phyloP scores from a whole-genome alignment of 2,888 invertebrate genomes.

The Poecilobothrus nobilitatus region DNA sequence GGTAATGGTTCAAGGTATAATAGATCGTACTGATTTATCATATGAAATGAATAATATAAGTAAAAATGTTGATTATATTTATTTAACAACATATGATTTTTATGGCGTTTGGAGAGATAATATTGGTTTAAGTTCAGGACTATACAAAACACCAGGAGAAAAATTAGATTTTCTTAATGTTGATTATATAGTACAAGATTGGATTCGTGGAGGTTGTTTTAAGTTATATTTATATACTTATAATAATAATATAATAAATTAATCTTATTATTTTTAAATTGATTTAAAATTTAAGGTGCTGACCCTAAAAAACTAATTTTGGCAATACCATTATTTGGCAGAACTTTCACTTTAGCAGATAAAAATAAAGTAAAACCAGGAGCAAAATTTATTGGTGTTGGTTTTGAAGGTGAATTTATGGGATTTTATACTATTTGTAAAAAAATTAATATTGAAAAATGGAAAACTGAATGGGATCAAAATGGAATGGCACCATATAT shows the following conservation, averaged over 20 bases:
- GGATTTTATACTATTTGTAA: slow-evolving; percentile 38
- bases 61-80: slow-evolving; percentile 47
- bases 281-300: slow-evolving; percentile 30
- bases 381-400: slow-evolving; percentile 42
- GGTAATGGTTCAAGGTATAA: slow-evolving; percentile 47
- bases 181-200: slow-evolving; percentile 23
- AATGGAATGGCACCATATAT: slow-evolving; percentile 38
- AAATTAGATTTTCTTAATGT: slow-evolving; percentile 35
- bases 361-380: slow-evolving; percentile 39
- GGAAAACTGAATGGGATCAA: slow-evolving; percentile 33
- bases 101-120: slow-evolving; percentile 46
- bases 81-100: slow-evolving; percentile 51
- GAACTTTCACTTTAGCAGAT: slow-evolving; percentile 40
- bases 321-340: slow-evolving; percentile 42
- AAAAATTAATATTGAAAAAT: slow-evolving; percentile 32
- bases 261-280: too few relatives aligned
- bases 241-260: background rate
- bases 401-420: slow-evolving; percentile 47
- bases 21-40: slow-evolving; percentile 40
- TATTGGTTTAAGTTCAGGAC: slow-evolving; percentile 47
- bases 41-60: slow-evolving; percentile 46
- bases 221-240: background rate
- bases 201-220: background rate
- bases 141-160: slow-evolving; percentile 34
- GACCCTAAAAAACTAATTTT: slow-evolving; percentile 36